Evolutionary conservation across 2,113 vertebrate species (phyloP).

Genomic region (Hipposideros armiger): DNA sequence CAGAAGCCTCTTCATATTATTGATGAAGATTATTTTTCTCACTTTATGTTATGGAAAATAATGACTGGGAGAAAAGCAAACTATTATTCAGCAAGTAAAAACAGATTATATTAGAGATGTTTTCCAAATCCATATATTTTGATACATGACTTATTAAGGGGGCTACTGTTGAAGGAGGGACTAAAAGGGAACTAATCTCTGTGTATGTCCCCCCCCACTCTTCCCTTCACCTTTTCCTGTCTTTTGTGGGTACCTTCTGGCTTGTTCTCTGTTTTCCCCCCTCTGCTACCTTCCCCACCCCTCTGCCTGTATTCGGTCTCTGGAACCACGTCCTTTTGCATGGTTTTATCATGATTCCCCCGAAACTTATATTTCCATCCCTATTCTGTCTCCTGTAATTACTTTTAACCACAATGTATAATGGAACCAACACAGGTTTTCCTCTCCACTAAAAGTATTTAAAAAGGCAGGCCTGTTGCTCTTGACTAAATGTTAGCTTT

Average conservation of each 20-base stretch:
- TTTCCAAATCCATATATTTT: neutral
- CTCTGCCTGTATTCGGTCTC: neutral
- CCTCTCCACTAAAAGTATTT: neutral
- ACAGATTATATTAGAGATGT: neutral
- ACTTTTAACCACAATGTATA: neutral
- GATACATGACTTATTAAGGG: neutral
- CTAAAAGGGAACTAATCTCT: neutral
- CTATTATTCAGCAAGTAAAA: neutral
- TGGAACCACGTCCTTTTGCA: neutral
- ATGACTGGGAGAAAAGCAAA: conserved; percentile 33
- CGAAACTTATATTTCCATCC: neutral
- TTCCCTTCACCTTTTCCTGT: too few species aligned
- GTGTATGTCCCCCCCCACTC: fast-evolving
- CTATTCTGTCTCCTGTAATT: neutral
- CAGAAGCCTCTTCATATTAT: neutral
- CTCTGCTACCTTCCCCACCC: too few species aligned
- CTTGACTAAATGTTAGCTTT: conserved; percentile 31
- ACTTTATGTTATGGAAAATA: neutral
- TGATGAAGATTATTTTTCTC: neutral
- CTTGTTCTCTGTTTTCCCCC: neutral
- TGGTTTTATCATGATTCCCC: neutral
- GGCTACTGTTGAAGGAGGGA: neutral
- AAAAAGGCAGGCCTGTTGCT: neutral
- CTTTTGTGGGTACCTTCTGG: neutral
- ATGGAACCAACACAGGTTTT: neutral